Percentiles rank a stretch among this genome's conserved stretches.
phyloP scores from a whole-genome alignment of 1,140 invertebrate genomes.

The Drosophila setifemur region DNA sequence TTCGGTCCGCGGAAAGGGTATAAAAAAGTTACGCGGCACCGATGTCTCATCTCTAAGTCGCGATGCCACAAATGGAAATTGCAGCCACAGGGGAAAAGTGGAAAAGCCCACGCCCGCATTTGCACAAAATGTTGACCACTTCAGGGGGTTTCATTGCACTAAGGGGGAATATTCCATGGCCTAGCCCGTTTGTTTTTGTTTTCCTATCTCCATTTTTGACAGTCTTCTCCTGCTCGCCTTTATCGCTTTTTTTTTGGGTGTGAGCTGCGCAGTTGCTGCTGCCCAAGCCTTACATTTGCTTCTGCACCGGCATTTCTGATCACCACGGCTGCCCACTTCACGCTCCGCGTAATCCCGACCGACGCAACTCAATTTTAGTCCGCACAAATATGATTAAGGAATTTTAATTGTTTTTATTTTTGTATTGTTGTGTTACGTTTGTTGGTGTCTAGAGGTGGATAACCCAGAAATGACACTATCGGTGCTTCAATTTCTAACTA shows the following conservation, averaged over 20 bases:
- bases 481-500: neutral
- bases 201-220: slow-evolving; percentile 14
- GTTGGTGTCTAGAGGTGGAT: neutral
- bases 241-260: slow-evolving; percentile 57
- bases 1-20: slow-evolving; percentile 40
- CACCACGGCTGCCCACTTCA: neutral
- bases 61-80: slow-evolving; percentile 31
- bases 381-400: slow-evolving; percentile 2
- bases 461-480: neutral
- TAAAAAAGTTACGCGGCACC: slow-evolving; percentile 56
- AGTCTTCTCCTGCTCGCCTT: slow-evolving; percentile 24
- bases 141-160: slow-evolving; percentile 12
- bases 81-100: neutral
- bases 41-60: slow-evolving; percentile 52
- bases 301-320: slow-evolving; percentile 6
- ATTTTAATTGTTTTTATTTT: slow-evolving; percentile 49
- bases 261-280: slow-evolving; percentile 48
- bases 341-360: neutral
- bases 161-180: slow-evolving; percentile 1
- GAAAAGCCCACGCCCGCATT: neutral
- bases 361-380: neutral
- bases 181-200: slow-evolving; percentile 57
- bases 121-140: neutral
- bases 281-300: slow-evolving; percentile 5
- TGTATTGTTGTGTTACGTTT: slow-evolving; percentile 24